A percentile compares a stretch with the other conserved stretches of the same genome.
Conservation (phyloP, 2,797 vertebrate species). For the Eulemur rubriventer region DNA sequence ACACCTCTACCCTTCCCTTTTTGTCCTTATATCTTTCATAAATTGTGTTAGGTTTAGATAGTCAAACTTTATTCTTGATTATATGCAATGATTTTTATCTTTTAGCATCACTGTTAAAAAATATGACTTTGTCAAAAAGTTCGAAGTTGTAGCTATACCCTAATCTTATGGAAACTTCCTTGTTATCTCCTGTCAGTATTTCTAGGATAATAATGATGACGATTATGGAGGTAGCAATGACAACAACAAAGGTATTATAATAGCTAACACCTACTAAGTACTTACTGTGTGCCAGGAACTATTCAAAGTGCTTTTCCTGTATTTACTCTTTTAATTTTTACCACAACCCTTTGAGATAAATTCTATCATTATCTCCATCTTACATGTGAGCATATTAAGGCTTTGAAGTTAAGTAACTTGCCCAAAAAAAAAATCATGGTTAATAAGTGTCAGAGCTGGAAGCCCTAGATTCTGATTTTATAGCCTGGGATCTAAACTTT, state of each 20-base stretch:
- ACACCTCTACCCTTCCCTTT: neutral
- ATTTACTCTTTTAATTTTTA: neutral
- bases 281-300: neutral
- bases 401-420: neutral
- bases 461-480: neutral
- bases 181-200: neutral
- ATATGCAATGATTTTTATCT: constrained; percentile 25
- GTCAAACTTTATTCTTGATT: neutral
- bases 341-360: constrained; percentile 1
- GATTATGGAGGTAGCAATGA: neutral
- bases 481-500: neutral
- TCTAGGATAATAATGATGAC: neutral
- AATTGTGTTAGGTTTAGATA: neutral
- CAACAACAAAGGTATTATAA: neutral
- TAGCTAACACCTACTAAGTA: neutral
- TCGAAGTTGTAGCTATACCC: neutral
- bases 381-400: neutral
- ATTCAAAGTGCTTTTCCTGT: neutral
- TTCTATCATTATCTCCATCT: neutral
- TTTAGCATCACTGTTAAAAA: neutral
- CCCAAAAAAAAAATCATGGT: neutral
- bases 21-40: neutral
- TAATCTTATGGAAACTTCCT: neutral
- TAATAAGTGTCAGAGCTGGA: constrained; percentile 5
- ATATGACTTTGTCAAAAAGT: constrained; percentile 6